Conservation (phyloP, 1,140 invertebrate species). For the Gonatopus flavifemur region DNA sequence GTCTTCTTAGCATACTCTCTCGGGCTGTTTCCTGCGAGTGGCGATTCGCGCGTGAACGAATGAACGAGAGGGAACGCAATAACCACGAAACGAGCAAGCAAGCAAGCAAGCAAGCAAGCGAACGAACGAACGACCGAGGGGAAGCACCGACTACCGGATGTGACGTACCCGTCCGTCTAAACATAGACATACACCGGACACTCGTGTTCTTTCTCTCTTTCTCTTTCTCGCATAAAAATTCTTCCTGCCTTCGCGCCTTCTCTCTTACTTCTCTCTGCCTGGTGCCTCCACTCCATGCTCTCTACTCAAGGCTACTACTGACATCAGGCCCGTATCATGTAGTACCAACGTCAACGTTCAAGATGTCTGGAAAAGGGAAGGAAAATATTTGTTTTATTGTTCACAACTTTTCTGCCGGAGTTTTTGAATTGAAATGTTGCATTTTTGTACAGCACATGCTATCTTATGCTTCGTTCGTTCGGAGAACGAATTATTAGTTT, state of each 20-base stretch:
- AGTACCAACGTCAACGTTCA: too few species aligned
- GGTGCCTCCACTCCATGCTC: constrained; percentile 21
- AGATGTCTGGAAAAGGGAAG: too few species aligned
- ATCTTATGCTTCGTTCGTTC: too few species aligned
- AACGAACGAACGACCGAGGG: constrained; percentile 21
- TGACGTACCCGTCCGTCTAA: constrained; percentile 42
- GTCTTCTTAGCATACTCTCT: constrained; percentile 12
- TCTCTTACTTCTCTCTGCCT: constrained; percentile 9
- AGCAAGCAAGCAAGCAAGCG: constrained; percentile 12
- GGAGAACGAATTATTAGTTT: background rate
- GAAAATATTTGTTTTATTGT: too few species aligned
- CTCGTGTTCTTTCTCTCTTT: constrained; percentile 13
- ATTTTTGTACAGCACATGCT: too few species aligned
- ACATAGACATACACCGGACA: constrained; percentile 39
- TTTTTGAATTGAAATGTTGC: too few species aligned
- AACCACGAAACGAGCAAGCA: constrained; percentile 1
- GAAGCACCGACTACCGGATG: constrained; percentile 39
- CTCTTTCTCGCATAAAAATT: constrained; percentile 3
- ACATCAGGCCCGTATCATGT: constrained; percentile 6
- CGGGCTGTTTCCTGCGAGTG: constrained; percentile 1
- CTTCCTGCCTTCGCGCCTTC: constrained; percentile 12
- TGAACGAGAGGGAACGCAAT: background rate
- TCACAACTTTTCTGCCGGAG: too few species aligned
- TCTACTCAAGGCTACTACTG: constrained; percentile 34
- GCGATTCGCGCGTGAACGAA: background rate